Evolutionary conservation across 2,113 vertebrate species (phyloP).

Genomic region (Mormoops blainvillei): DNA sequence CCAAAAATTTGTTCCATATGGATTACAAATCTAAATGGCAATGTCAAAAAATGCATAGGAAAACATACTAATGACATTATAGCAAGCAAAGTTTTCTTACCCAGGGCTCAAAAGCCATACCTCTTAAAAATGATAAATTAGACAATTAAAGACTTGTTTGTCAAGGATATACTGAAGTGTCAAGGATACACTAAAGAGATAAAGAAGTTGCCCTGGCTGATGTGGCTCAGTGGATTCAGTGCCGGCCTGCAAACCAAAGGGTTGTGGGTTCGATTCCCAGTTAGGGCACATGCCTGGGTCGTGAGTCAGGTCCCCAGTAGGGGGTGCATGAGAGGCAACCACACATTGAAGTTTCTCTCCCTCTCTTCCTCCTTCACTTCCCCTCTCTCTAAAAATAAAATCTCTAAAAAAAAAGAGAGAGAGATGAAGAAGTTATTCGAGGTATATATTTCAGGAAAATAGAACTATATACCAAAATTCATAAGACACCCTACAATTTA

Average conservation of each 20-base stretch:
- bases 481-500: neutral
- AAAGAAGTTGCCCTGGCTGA: no score
- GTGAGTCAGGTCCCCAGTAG: no score
- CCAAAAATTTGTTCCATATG: neutral
- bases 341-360: no score
- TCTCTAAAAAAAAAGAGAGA: no score
- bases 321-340: no score
- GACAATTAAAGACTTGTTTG: neutral
- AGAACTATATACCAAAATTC: neutral
- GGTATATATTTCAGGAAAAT: neutral
- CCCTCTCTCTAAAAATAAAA: no score
- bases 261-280: no score
- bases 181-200: neutral
- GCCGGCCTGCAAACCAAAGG: no score
- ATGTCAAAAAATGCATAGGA: neutral
- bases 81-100: neutral
- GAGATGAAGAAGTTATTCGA: neutral
- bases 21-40: neutral
- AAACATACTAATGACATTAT: neutral
- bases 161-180: neutral
- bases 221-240: no score
- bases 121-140: neutral
- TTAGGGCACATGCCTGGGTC: no score
- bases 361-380: no score
- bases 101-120: neutral